A percentile compares a stretch with the other conserved stretches of the same genome.
Evolutionary conservation across 1,140 invertebrate species (phyloP).

Genomic region (Temnothorax nylanderi): DNA sequence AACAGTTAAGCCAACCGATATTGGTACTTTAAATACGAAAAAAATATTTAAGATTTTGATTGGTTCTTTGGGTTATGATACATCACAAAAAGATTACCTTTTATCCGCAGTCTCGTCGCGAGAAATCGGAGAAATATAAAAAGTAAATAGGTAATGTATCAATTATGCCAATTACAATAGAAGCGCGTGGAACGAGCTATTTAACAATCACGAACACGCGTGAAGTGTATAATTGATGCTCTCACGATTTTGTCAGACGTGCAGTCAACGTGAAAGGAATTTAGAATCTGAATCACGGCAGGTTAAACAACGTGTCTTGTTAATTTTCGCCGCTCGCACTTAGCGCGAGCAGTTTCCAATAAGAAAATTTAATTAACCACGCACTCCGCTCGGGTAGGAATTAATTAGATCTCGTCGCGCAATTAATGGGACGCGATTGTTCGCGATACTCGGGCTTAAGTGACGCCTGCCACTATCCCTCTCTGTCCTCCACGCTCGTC

Average conservation of each 20-base stretch:
- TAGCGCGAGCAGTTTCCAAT: slow-evolving; percentile 50
- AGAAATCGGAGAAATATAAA: not conserved
- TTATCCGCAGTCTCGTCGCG: too few species aligned
- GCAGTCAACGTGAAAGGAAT: slow-evolving; percentile 7
- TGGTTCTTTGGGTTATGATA: too few species aligned
- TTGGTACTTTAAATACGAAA: not conserved
- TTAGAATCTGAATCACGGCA: slow-evolving; percentile 17
- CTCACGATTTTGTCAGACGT: not conserved
- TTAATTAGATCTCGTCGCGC: slow-evolving; percentile 64
- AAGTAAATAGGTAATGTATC: not conserved
- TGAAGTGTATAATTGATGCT: not conserved
- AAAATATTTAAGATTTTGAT: not conserved
- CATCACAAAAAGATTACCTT: too few species aligned
- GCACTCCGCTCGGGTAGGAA: slow-evolving; percentile 28
- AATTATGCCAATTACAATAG: not conserved
- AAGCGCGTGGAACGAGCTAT: not conserved
- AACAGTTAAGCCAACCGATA: not conserved
- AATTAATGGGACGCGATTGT: slow-evolving; percentile 69
- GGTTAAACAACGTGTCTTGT: slow-evolving; percentile 65
- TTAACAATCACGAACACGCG: not conserved
- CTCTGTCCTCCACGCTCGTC: slow-evolving; percentile 18
- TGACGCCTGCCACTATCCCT: slow-evolving; percentile 32
- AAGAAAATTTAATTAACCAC: slow-evolving; percentile 64
- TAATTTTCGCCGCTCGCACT: slow-evolving; percentile 62
- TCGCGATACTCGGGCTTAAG: slow-evolving; percentile 62